Conservation (phyloP, 1,140 invertebrate genomes). For the Drosophila ironensis region DNA sequence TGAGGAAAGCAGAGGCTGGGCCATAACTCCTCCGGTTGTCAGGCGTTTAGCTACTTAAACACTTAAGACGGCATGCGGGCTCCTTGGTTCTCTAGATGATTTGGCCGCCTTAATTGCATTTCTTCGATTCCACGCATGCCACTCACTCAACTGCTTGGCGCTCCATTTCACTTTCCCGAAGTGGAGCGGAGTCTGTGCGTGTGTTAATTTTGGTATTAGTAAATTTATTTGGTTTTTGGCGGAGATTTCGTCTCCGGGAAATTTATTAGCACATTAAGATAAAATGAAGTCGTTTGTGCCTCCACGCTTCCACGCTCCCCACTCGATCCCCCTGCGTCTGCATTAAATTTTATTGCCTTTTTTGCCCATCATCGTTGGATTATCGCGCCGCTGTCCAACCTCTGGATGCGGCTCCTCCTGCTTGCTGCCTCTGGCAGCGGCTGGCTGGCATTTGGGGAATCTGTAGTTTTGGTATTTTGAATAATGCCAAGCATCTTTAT, state of each 20-base stretch:
- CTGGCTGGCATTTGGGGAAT: slow-evolving; percentile 55
- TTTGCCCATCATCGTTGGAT: slow-evolving; percentile 44
- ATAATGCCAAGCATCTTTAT: slow-evolving; percentile 69
- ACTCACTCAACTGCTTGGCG: slow-evolving; percentile 69
- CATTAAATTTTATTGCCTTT: slow-evolving; percentile 77
- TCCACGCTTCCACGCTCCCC: slow-evolving; percentile 32
- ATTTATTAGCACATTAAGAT: slow-evolving; percentile 80
- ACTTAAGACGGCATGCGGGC: slow-evolving; percentile 67
- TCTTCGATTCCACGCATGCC: slow-evolving; percentile 75
- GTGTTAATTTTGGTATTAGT: slow-evolving; percentile 75
- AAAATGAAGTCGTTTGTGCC: slow-evolving; percentile 79
- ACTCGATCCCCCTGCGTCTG: no score
- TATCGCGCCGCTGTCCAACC: slow-evolving; percentile 31
- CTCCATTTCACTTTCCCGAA: slow-evolving; percentile 57
- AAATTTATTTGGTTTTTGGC: slow-evolving; percentile 79
- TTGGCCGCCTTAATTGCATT: slow-evolving; percentile 69
- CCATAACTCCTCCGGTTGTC: slow-evolving; percentile 71
- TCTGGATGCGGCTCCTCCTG: slow-evolving; percentile 19
- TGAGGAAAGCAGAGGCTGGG: slow-evolving; percentile 60
- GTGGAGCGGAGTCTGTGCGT: background rate
- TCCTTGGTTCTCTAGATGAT: slow-evolving; percentile 41
- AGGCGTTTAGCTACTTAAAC: slow-evolving; percentile 77
- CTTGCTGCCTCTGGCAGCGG: background rate
- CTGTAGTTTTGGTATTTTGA: slow-evolving; percentile 66
- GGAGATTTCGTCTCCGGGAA: slow-evolving; percentile 73